Percentiles rank a stretch among this genome's conserved stretches.
phyloP scores from a whole-genome alignment of 1,140 invertebrate species.

The Nasonia longicornis region DNA sequence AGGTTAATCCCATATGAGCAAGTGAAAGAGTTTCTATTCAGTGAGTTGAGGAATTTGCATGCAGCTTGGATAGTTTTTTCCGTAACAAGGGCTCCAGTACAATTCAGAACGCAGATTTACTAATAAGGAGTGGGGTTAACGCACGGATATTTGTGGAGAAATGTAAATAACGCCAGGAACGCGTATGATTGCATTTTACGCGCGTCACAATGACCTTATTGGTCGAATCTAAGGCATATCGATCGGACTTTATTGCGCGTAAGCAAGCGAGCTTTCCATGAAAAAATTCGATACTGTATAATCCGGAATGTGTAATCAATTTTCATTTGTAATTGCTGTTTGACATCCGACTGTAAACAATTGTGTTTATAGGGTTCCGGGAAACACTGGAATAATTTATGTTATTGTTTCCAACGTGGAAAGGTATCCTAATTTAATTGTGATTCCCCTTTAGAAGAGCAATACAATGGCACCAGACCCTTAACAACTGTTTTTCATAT shows the following conservation, averaged over 20 bases:
- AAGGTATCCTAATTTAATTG: neutral
- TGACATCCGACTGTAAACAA: no score
- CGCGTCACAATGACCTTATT: neutral
- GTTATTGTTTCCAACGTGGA: neutral
- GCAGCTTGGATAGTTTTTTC: conserved; percentile 1
- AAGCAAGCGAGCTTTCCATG: neutral
- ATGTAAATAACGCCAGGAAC: neutral
- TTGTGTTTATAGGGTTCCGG: no score
- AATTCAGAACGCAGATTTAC: neutral
- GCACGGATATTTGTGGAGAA: neutral
- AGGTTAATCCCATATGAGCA: conserved; percentile 23
- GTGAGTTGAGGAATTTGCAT: conserved; percentile 27
- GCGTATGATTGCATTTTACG: neutral
- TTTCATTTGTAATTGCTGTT: neutral
- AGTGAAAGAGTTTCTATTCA: conserved; percentile 27
- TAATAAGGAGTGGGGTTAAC: neutral
- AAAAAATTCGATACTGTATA: neutral
- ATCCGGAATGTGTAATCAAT: neutral
- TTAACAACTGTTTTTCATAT: neutral
- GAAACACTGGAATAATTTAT: no score
- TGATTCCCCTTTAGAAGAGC: neutral
- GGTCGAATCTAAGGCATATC: neutral
- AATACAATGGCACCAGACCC: neutral
- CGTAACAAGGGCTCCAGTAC: conserved; percentile 4
- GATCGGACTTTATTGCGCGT: neutral